Base-by-base conservation (phyloP, 2,888 invertebrate genomes). In the Masnerella sp. region DNA sequence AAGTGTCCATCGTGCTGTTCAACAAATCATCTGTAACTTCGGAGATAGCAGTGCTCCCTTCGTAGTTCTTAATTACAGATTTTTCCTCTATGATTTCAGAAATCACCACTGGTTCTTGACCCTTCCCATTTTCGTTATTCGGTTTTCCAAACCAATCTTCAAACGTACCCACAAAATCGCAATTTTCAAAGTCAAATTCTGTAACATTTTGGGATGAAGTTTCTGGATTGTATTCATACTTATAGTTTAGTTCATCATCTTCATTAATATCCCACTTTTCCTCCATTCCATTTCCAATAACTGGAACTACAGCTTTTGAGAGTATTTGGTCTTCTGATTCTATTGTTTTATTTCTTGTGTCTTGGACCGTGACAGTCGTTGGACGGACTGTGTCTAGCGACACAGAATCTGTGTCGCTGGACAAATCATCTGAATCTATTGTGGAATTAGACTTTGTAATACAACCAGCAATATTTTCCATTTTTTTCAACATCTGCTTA, bases 401-500 rank as follows among this genome's bases (percentile, higher is more conserved):
- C n/a, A n/a, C n/a, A n/a, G n/a, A n/a, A n/a, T n/a, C n/a, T n/a
- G n/a, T n/a, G n/a, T n/a, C n/a, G n/a, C n/a, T 22, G 1, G 54
- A 43, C 9, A 47, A 5, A 17, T 65, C 64, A 18, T 65, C 64
- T 1, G 64, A 65, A n/a, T n/a, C n/a, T n/a, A n/a, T n/a, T n/a
- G n/a, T n/a, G n/a, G n/a, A n/a, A n/a, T n/a, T n/a, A n/a, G n/a
- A n/a, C n/a, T n/a, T 11, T n/a, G 18, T 34, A 3, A 62, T 17
- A 11, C 30, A 12, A 2, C 28, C 15, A 3, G 54, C 64, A 18
- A 54, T 54, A 5, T 9, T 5, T 9, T 20, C 3, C 11, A 65
- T 12, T 9, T 43, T 52, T 12, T n/a, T 1, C 1, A 64, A 5
- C 11, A 22, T 32, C 0, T 36, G 34, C 14, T 38, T 56, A 4